These are phyloP conservation scores for Luffia ferchaultella DNA, from an alignment of 2,888 invertebrate genomes.

Conservation along the genomic window DNA sequence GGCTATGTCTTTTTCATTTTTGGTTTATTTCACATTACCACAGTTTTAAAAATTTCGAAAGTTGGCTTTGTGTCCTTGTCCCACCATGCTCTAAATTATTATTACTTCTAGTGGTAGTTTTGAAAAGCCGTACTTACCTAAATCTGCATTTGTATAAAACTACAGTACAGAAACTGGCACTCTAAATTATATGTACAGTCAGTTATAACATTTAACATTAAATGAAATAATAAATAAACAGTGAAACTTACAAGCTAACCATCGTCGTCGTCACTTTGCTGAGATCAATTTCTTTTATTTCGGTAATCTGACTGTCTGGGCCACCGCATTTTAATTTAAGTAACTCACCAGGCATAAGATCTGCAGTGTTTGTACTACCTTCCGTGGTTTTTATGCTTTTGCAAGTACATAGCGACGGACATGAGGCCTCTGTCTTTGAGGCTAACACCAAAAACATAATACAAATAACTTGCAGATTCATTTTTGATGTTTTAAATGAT, in stretches of 20 bases:
- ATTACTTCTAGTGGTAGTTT: too few species aligned
- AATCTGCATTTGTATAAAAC: too few species aligned
- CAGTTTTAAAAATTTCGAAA: too few species aligned
- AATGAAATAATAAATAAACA: too few species aligned
- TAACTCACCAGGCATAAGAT: constrained; percentile 64
- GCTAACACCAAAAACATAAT: constrained; percentile 31
- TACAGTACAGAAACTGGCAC: too few species aligned
- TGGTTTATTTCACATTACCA: too few species aligned
- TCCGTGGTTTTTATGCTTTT: constrained; percentile 65
- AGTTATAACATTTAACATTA: too few species aligned
- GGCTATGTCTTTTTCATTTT: too few species aligned
- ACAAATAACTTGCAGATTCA: constrained; percentile 37
- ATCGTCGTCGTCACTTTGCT: constrained; percentile 68
- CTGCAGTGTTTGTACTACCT: constrained; percentile 38
- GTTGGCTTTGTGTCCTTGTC: too few species aligned
- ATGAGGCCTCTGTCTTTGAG: constrained; percentile 31
- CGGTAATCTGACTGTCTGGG: constrained; percentile 62
- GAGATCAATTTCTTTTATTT: constrained; percentile 70
- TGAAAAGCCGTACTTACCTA: too few species aligned
- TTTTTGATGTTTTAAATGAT: constrained; percentile 39
- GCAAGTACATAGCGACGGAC: constrained; percentile 61
- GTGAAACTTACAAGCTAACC: constrained; percentile 74
- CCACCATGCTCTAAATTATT: too few species aligned
- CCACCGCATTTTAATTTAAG: constrained; percentile 71
- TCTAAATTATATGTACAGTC: too few species aligned